Evolutionary conservation across 2,888 invertebrate genomes (phyloP).

Genomic region (Parnassius mnemosyne): DNA sequence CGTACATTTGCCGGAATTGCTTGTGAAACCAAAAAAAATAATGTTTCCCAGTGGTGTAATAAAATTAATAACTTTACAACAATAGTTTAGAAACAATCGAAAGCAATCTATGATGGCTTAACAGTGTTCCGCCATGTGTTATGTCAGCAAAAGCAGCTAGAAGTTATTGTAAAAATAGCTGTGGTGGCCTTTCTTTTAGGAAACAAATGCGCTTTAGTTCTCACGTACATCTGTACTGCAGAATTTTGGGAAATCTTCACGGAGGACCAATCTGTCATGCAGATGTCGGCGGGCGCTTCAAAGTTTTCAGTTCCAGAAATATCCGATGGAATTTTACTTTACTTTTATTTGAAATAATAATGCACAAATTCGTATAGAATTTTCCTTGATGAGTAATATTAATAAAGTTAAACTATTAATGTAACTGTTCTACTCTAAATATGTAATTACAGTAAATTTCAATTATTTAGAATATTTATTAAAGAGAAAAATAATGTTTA

Average conservation of each 20-base stretch:
- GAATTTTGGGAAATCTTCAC: constrained; percentile 65
- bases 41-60: constrained; percentile 39
- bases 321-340: constrained; percentile 35
- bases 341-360: constrained; percentile 25
- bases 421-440: too few relatives aligned
- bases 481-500: too few relatives aligned
- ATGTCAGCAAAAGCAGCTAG: constrained; percentile 25
- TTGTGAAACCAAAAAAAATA: neutral
- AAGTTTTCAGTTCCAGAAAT: constrained; percentile 64
- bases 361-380: neutral
- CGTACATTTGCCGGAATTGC: too few relatives aligned
- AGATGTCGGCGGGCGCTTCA: constrained; percentile 66
- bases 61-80: constrained; percentile 44
- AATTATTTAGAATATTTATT: too few relatives aligned
- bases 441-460: too few relatives aligned
- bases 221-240: constrained; percentile 72
- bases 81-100: constrained; percentile 46
- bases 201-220: constrained; percentile 59
- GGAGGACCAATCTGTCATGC: constrained; percentile 65
- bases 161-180: constrained; percentile 48
- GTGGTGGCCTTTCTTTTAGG: constrained; percentile 50
- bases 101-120: constrained; percentile 34
- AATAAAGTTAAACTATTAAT: too few relatives aligned
- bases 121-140: constrained; percentile 37
- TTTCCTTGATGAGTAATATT: neutral